Evolutionary conservation across 2,888 invertebrate species (phyloP), one percentile per base, ranked within the genome.

Genomic region (Andrena camellia): DNA sequence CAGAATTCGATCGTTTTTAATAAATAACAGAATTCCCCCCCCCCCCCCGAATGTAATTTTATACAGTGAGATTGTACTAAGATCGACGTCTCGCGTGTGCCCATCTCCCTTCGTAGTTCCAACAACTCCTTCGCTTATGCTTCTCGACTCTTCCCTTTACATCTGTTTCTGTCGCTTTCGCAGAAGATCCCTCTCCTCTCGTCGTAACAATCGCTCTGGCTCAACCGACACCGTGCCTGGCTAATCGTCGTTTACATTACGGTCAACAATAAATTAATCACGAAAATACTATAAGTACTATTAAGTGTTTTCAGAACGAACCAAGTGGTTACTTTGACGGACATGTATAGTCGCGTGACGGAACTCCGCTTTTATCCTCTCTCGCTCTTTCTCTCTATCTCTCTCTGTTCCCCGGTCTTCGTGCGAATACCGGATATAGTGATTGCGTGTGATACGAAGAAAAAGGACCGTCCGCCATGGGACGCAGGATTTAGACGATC

Each of bases 241-340:
- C 63, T 74, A 75, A 81, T 74, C 69, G 60, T 70, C 78, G 83
- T 76, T 81, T 83, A 76, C 70, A 81, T 90, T 89, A 91, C 85
- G 90, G 88, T 92, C 52, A 8, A 8, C 90, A 92, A 93, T 93
- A 93, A 93, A 93, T 92, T 91, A 92, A 93, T 88, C 88, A 91
- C 90, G 91, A 90, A 89, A 92, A 92, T 90, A 92, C 92, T 93
- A 92, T 92, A 92, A 93, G 92, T 93, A 93, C 92, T 77, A 68
- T 91, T 29, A 93, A 89, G 90, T 90, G 88, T 89, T 88, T 33
- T 86, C 69, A 69, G 76, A 74, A 74, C 81, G 80, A 86, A 83
- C 76, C 72, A 81, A 80, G 78, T 81, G 78, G 78, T 80, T 71
- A 81, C 76, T 48, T 29, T 69, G 66, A 77, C 76, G 81, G 62